phyloP scores from a whole-genome alignment of 1,140 invertebrate genomes.

The Magallana angulata region DNA sequence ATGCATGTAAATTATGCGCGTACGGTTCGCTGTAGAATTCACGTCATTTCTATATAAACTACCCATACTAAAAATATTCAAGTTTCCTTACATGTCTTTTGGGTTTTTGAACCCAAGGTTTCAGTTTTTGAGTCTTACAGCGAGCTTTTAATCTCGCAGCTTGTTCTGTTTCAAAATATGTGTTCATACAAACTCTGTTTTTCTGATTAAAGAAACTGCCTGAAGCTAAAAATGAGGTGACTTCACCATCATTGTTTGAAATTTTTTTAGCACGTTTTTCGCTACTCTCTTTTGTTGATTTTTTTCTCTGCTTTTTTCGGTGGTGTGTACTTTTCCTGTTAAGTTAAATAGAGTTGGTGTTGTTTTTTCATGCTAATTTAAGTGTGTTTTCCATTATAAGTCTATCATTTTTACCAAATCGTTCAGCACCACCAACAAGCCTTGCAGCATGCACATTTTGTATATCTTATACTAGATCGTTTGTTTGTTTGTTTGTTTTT shows the following conservation, averaged over 20 bases:
- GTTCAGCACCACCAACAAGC: constrained; percentile 3
- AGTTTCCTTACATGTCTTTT: not conserved
- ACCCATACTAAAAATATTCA: not conserved
- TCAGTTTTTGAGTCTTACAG: not conserved
- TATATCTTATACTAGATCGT: not conserved
- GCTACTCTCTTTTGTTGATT: not conserved
- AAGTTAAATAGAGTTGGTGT: not conserved
- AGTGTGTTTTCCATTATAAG: not conserved
- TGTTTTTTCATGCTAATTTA: not conserved
- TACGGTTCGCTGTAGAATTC: too few relatives aligned
- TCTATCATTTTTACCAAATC: not conserved
- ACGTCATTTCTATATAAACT: too few relatives aligned
- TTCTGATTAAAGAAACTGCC: not conserved
- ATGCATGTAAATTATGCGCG: too few relatives aligned
- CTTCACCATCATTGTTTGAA: not conserved
- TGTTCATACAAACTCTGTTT: not conserved
- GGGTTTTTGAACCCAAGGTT: not conserved
- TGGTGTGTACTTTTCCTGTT: not conserved
- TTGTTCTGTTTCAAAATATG: not conserved
- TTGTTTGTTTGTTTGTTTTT: not conserved
- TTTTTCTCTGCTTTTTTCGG: not conserved
- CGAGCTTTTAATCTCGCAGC: not conserved
- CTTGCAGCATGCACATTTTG: not conserved
- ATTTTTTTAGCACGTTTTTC: not conserved
- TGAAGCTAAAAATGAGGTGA: not conserved